Percentiles rank a stretch among this genome's conserved stretches.
These are phyloP conservation scores for Bruchidius siliquastri DNA, from an alignment of 2,888 invertebrate genomes.

Conservation along the genomic window DNA sequence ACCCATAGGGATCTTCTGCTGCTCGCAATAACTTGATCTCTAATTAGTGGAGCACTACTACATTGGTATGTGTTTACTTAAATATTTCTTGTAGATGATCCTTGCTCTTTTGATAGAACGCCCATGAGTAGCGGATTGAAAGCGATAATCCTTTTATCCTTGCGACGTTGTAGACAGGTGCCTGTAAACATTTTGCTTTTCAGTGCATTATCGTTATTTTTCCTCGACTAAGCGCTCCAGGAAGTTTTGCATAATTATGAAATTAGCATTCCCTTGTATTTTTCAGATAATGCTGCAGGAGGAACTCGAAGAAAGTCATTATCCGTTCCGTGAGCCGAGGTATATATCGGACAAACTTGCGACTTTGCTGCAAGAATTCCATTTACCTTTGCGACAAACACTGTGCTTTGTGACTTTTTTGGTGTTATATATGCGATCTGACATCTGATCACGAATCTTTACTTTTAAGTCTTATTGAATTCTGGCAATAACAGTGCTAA, in stretches of 20 bases:
- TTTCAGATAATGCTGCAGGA: constrained; percentile 4
- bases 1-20: too few species aligned
- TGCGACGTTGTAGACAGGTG: constrained; percentile 14
- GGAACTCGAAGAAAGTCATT: neutral
- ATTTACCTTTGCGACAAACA: neutral
- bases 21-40: too few species aligned
- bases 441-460: too few species aligned
- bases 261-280: constrained; percentile 8
- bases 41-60: too few species aligned
- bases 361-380: neutral
- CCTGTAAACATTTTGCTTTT: constrained; percentile 13
- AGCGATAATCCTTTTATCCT: constrained; percentile 15
- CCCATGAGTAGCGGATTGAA: constrained; percentile 16
- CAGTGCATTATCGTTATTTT: constrained; percentile 13
- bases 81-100: too few species aligned
- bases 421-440: too few species aligned
- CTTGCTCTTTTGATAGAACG: neutral
- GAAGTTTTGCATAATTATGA: constrained; percentile 11
- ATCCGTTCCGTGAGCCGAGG: neutral
- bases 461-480: too few species aligned
- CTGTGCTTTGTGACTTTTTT: neutral
- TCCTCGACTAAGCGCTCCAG: constrained; percentile 6
- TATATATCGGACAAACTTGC: neutral
- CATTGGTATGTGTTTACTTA: too few species aligned
- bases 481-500: too few species aligned